Conservation (phyloP, 2,888 invertebrate genomes). For the Drymonia ruficornis region DNA sequence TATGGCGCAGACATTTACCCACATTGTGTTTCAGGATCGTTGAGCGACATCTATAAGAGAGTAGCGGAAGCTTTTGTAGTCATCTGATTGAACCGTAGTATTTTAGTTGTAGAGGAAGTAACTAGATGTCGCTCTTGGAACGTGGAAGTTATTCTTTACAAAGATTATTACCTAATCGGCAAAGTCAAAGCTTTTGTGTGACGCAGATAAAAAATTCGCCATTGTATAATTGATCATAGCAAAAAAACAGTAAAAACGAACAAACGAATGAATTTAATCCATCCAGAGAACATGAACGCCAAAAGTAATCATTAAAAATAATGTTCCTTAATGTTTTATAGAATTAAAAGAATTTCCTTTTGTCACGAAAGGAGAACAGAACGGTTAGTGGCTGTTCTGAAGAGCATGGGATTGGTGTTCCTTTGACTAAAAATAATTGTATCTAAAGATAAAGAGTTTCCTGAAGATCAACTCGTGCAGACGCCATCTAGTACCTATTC, state of each 20-base stretch:
- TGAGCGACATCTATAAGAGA: not conserved
- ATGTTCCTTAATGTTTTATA: conserved; percentile 32
- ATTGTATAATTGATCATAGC: no score
- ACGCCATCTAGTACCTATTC: no score
- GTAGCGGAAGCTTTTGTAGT: not conserved
- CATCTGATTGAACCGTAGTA: not conserved
- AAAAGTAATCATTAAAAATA: conserved; percentile 30
- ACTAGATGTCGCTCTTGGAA: not conserved
- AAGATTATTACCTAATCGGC: no score
- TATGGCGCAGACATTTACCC: no score
- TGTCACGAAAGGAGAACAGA: not conserved
- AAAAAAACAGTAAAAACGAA: not conserved
- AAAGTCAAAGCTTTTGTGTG: no score
- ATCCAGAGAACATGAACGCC: conserved; percentile 57
- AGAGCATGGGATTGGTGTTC: no score
- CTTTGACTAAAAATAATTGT: no score
- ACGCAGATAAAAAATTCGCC: no score
- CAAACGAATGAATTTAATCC: conserved; percentile 51
- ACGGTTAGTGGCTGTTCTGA: no score
- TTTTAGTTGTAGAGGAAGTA: not conserved
- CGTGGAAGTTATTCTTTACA: not conserved
- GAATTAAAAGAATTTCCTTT: conserved; percentile 2
- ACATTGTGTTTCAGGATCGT: not conserved
- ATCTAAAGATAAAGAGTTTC: no score
- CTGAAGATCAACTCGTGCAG: no score